A percentile compares a stretch with the other conserved stretches of the same genome.
Conservation (phyloP, 2,113 vertebrate genomes). For the Sprattus sprattus region DNA sequence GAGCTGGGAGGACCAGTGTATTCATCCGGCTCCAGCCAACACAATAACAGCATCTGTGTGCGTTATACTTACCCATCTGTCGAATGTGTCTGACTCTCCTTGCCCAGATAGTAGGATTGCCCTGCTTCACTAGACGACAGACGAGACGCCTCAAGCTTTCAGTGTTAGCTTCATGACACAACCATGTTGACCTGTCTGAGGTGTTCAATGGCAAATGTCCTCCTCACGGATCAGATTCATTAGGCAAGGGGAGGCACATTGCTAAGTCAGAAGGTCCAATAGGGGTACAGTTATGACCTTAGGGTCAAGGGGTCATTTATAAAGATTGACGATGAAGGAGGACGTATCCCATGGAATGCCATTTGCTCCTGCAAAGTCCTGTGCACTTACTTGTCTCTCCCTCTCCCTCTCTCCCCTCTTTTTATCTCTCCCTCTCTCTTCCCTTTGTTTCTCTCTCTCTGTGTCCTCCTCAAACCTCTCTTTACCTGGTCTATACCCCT, state of each 20-base stretch:
- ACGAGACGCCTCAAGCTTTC: not conserved
- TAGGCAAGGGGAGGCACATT: not conserved
- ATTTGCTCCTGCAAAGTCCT: not conserved
- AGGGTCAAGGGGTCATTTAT: too few relatives aligned
- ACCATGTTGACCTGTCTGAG: not conserved
- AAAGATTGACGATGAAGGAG: not conserved
- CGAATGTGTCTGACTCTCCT: not conserved
- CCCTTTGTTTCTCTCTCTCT: not conserved
- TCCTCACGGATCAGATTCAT: not conserved
- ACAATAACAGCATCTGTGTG: not conserved
- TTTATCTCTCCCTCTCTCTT: not conserved
- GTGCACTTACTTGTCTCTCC: not conserved
- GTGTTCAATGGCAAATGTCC: not conserved
- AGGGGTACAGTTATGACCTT: too few relatives aligned
- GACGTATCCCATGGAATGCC: slow-evolving; percentile 1
- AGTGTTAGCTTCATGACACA: not conserved
- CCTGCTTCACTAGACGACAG: not conserved
- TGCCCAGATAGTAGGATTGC: not conserved
- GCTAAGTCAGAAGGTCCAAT: too few relatives aligned
- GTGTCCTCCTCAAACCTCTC: not conserved
- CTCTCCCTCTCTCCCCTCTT: not conserved
- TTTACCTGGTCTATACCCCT: not conserved
- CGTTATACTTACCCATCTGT: not conserved
- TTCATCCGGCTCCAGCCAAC: not conserved
- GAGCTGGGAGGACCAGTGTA: not conserved